Percentiles rank a stretch among this genome's conserved stretches.
Evolutionary conservation across 2,113 vertebrate genomes (phyloP).

Genomic region (Myotis davidii): DNA sequence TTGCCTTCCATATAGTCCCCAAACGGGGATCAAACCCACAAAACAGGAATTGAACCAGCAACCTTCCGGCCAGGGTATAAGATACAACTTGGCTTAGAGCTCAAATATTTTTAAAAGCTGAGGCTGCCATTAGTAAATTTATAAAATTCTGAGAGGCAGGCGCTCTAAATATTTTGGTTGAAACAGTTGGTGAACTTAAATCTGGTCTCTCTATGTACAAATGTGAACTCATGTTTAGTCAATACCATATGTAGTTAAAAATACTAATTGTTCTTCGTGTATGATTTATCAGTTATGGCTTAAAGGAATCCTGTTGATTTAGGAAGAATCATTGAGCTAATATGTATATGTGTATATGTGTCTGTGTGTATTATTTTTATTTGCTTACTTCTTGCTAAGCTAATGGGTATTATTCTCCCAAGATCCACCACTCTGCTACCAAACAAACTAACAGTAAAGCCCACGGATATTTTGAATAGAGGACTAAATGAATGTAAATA

Average conservation of each 20-base stretch:
- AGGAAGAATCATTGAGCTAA: slow-evolving; percentile 45
- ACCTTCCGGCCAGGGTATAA: neutral
- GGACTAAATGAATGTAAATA: neutral
- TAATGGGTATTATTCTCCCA: neutral
- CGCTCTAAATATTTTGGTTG: slow-evolving; percentile 13
- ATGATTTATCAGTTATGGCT: neutral
- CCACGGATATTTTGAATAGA: slow-evolving; percentile 11
- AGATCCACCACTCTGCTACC: neutral
- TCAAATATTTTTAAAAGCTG: slow-evolving; percentile 15
- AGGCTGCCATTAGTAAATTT: slow-evolving; percentile 12
- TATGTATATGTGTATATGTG: neutral
- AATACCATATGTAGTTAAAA: neutral
- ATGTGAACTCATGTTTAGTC: neutral
- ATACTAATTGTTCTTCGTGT: slow-evolving; percentile 7
- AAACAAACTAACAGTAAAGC: neutral
- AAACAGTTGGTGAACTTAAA: slow-evolving; percentile 27
- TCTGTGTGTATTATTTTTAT: neutral
- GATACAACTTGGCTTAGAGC: neutral
- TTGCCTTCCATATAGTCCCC: too few relatives aligned
- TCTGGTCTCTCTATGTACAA: neutral
- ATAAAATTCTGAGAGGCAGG: neutral
- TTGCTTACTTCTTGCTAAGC: slow-evolving; percentile 39
- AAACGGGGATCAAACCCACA: too few relatives aligned
- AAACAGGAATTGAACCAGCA: too few relatives aligned
- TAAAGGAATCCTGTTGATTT: neutral